Conservation (phyloP, 2,888 invertebrate genomes). For the Torymus aiolomorphi region DNA sequence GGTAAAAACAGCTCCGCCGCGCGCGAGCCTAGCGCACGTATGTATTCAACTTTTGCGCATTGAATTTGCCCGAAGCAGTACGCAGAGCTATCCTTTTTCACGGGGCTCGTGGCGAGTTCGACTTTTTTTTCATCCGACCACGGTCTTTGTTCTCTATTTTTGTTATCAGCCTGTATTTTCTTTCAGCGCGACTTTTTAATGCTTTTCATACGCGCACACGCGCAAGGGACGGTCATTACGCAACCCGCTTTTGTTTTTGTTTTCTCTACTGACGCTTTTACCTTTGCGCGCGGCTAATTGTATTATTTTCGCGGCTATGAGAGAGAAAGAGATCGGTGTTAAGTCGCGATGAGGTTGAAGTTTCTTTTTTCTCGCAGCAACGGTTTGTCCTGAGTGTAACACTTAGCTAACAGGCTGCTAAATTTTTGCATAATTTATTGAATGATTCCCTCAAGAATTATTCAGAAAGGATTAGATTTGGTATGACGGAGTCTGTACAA, state of each 20-base stretch:
- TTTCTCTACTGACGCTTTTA: not conserved
- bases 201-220: not conserved
- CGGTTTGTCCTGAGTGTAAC: not conserved
- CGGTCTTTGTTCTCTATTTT: conserved; percentile 16
- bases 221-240: not conserved
- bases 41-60: not conserved
- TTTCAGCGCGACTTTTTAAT: not conserved
- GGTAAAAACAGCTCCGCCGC: no score
- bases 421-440: not conserved
- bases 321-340: conserved; percentile 23
- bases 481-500: no score
- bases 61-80: not conserved
- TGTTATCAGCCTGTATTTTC: conserved; percentile 1
- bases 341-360: conserved; percentile 9
- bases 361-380: not conserved
- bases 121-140: not conserved
- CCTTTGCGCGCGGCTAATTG: conserved; percentile 22
- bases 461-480: no score
- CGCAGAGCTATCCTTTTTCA: not conserved
- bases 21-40: not conserved
- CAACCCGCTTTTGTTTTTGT: not conserved
- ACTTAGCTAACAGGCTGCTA: not conserved
- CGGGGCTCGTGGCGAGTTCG: not conserved
- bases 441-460: not conserved
- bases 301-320: conserved; percentile 28